Evolutionary conservation across 2,113 vertebrate species (phyloP).

Genomic region (Parus major): DNA sequence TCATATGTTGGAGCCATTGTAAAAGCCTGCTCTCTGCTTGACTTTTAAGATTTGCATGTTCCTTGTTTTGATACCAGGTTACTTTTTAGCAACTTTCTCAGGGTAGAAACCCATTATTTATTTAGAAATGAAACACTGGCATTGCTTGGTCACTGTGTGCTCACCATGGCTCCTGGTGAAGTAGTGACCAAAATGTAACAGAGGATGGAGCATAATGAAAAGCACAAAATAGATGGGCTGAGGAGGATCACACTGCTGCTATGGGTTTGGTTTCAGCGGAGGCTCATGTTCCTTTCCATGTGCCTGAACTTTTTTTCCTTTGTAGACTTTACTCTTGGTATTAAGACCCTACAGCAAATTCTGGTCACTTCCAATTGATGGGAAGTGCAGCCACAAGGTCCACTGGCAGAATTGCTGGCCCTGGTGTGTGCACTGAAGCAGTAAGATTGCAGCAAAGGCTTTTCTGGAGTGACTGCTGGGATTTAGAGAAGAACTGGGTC

Average conservation of each 20-base stretch:
- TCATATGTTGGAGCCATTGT: not conserved
- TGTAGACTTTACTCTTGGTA: not conserved
- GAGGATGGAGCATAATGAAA: not conserved
- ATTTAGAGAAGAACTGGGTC: not conserved
- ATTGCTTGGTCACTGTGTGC: not conserved
- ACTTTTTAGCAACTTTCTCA: not conserved
- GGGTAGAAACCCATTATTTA: slow-evolving; percentile 35
- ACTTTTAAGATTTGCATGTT: not conserved
- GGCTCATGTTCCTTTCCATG: not conserved
- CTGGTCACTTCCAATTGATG: not conserved
- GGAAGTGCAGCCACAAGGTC: not conserved
- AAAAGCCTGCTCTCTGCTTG: not conserved
- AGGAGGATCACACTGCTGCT: not conserved
- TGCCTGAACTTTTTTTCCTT: not conserved
- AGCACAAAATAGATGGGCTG: not conserved
- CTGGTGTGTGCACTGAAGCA: not conserved
- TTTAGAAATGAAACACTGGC: not conserved
- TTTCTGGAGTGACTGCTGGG: not conserved
- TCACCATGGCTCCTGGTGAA: rapidly evolving
- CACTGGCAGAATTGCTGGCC: not conserved
- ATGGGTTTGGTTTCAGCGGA: not conserved
- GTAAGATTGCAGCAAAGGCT: not conserved
- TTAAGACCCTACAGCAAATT: not conserved
- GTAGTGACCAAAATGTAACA: not conserved
- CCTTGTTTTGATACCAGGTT: not conserved